A percentile compares a stretch with the other conserved stretches of the same genome.
phyloP scores from a whole-genome alignment of 2,888 invertebrate genomes.

The Clivina fossor region DNA sequence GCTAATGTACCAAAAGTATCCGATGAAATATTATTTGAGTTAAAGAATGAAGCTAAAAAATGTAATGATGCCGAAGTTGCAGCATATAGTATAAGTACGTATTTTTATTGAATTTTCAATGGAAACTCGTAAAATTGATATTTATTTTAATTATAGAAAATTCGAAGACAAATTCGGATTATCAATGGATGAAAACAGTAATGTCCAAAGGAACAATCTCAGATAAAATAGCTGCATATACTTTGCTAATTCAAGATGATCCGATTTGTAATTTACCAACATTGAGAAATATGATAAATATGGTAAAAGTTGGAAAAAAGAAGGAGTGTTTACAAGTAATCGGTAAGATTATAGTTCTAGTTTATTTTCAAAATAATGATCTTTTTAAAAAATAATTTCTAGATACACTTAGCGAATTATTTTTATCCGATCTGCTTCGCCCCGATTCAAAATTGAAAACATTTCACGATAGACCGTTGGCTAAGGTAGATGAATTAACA shows the following conservation, averaged over 20 bases:
- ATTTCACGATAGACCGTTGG: slow-evolving; percentile 67
- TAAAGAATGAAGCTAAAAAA: slow-evolving; percentile 67
- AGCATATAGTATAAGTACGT: slow-evolving; percentile 64
- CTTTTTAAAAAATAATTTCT: slow-evolving; percentile 43
- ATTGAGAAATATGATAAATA: slow-evolving; percentile 69
- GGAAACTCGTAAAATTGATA: slow-evolving; percentile 3
- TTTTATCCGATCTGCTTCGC: slow-evolving; percentile 69
- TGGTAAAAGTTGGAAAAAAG: slow-evolving; percentile 78
- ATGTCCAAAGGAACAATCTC: slow-evolving; percentile 78
- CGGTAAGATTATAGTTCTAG: slow-evolving; percentile 52
- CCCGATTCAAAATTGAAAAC: slow-evolving; percentile 65
- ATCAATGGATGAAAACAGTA: slow-evolving; percentile 77
- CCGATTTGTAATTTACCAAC: slow-evolving; percentile 76
- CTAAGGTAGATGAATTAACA: slow-evolving; percentile 59
- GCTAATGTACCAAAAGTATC: slow-evolving; percentile 52
- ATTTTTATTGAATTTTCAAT: slow-evolving; percentile 16
- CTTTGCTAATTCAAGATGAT: slow-evolving; percentile 78
- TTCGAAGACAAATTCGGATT: slow-evolving; percentile 63
- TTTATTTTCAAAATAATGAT: slow-evolving; percentile 3
- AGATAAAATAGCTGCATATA: slow-evolving; percentile 84
- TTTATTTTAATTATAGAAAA: slow-evolving; percentile 51
- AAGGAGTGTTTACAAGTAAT: slow-evolving; percentile 69
- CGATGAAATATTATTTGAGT: slow-evolving; percentile 59
- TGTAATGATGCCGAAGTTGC: slow-evolving; percentile 66
- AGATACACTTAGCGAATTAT: slow-evolving; percentile 79